Conservation (phyloP, 2,113 vertebrate species). For the Cnemophilus loriae region DNA sequence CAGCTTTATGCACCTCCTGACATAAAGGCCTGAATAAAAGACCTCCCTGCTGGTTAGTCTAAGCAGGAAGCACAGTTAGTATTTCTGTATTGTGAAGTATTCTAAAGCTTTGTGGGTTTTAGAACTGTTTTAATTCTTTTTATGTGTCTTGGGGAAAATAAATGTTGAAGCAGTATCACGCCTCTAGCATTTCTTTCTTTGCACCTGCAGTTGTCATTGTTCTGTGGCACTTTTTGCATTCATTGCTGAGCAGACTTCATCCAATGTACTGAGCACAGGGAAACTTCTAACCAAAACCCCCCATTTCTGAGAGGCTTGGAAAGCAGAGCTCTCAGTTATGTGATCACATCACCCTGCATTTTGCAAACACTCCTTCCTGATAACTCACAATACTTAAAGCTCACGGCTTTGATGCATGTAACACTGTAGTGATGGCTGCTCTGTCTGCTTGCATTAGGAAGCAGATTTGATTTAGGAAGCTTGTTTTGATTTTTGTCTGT, state of each 20-base stretch:
- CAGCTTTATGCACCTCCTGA: neutral
- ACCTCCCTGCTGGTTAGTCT: constrained; percentile 6
- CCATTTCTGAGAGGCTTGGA: neutral
- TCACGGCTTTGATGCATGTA: neutral
- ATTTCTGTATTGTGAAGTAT: neutral
- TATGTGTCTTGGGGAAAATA: constrained; percentile 25
- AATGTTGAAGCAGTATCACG: neutral
- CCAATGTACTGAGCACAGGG: neutral
- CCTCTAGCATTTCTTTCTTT: constrained; percentile 8
- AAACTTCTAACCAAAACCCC: neutral
- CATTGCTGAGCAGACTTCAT: neutral
- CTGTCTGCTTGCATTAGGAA: neutral
- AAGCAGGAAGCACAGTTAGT: neutral
- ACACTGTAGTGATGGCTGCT: neutral
- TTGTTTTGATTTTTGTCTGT: neutral
- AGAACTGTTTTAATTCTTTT: constrained; percentile 5
- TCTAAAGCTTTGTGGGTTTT: neutral
- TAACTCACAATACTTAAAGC: neutral
- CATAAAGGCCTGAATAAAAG: constrained; percentile 12
- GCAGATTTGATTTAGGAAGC: neutral
- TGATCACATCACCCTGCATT: neutral
- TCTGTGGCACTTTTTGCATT: neutral
- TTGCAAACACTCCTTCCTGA: neutral
- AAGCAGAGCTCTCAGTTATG: neutral
- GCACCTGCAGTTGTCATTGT: constrained; percentile 6